Percentiles rank a stretch among this genome's conserved stretches.
phyloP scores from a whole-genome alignment of 2,797 vertebrate species.

The Halcyon leucocephala region DNA sequence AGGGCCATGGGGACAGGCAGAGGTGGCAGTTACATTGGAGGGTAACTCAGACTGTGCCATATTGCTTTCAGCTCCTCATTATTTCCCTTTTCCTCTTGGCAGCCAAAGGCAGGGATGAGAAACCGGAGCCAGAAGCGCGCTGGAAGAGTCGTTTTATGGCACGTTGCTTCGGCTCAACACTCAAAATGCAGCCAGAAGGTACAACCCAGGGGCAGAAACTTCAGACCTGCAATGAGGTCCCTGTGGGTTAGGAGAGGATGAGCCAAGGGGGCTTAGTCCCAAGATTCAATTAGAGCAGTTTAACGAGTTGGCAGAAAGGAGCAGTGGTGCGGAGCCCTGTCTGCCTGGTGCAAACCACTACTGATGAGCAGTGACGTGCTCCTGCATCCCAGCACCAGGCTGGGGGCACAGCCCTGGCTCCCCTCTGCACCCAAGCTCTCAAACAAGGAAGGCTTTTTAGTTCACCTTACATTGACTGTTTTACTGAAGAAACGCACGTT shows the following conservation, averaged over 20 bases:
- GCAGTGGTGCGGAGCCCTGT: accelerated
- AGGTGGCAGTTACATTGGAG: neutral
- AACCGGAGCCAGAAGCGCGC: neutral
- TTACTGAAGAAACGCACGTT: accelerated
- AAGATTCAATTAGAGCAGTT: neutral
- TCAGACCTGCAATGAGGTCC: neutral
- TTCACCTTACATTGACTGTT: neutral
- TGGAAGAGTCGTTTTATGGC: neutral
- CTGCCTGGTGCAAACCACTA: accelerated
- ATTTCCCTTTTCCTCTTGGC: conserved; percentile 13
- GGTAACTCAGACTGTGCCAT: neutral
- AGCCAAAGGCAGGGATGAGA: neutral
- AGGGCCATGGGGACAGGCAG: neutral
- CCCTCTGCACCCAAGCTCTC: neutral
- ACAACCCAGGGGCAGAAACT: neutral
- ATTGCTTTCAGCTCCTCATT: conserved; percentile 15
- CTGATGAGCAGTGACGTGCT: accelerated
- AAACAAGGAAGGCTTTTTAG: neutral
- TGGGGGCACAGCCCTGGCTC: neutral
- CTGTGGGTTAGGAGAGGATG: neutral
- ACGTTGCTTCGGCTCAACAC: neutral
- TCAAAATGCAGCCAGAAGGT: neutral
- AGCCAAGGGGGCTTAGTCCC: accelerated
- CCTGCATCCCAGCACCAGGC: neutral
- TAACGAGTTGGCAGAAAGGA: neutral